Percentiles rank a stretch among this genome's conserved stretches.
These are phyloP conservation scores for Ganaspis brasiliensis DNA, from an alignment of 2,888 invertebrate genomes.

Conservation along the genomic window DNA sequence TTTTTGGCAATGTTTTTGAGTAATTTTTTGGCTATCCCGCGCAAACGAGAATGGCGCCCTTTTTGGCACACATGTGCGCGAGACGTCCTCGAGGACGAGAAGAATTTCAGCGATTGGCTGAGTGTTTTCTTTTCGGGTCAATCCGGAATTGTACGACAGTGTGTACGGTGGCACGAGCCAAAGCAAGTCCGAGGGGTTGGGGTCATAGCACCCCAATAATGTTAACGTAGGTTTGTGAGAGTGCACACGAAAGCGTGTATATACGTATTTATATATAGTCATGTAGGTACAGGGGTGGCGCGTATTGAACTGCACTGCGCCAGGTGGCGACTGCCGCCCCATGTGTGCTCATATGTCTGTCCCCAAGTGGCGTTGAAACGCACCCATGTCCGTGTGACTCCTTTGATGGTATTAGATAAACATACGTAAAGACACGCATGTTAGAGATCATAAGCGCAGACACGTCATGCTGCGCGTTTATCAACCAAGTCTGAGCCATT, in stretches of 20 bases:
- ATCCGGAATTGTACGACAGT: conserved; percentile 70
- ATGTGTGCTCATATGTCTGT: conserved; percentile 72
- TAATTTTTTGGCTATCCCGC: too few species aligned
- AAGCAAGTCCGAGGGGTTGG: conserved; percentile 60
- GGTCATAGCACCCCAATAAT: conserved; percentile 55
- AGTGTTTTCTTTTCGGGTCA: conserved; percentile 42
- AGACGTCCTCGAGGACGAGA: conserved; percentile 14
- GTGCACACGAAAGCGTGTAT: conserved; percentile 8
- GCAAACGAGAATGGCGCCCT: conserved; percentile 6
- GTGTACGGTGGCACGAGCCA: conserved; percentile 77
- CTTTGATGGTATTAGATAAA: conserved; percentile 18
- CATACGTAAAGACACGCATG: conserved; percentile 37
- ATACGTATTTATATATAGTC: conserved; percentile 54
- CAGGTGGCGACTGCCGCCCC: conserved; percentile 77
- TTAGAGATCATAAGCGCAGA: conserved; percentile 55
- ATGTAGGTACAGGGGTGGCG: conserved; percentile 66
- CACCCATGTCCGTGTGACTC: conserved; percentile 29
- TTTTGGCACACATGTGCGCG: conserved; percentile 34
- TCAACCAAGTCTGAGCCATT: conserved; percentile 27
- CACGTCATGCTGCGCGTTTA: conserved; percentile 61
- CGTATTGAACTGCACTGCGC: conserved; percentile 69
- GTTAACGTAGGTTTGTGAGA: conserved; percentile 61
- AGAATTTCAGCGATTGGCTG: conserved; percentile 21
- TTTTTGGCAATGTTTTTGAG: too few species aligned
- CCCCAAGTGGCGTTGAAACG: conserved; percentile 42